Evolutionary conservation across 64 coral and sea anemone genomes (phyloP).

Genomic region (Hydrozoanthus tunicans): DNA sequence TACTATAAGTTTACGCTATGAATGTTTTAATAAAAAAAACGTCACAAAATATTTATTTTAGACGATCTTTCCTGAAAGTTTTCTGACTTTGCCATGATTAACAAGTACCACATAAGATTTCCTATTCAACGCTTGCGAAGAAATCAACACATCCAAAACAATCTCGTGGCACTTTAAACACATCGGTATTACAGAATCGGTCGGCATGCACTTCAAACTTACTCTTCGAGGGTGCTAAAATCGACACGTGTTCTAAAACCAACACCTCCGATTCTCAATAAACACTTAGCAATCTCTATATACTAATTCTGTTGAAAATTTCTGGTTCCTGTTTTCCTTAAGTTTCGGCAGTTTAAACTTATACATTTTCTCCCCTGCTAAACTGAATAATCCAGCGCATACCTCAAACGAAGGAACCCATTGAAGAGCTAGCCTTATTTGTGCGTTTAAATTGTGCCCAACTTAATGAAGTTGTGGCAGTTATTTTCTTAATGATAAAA

Average conservation of each 20-base stretch:
- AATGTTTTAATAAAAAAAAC: not conserved
- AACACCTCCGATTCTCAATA: not conserved
- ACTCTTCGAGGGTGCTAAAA: constrained; percentile 13
- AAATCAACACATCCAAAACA: not conserved
- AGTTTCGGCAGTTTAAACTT: not conserved
- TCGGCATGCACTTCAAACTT: not conserved
- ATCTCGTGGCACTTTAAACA: not conserved
- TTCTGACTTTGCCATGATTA: not conserved
- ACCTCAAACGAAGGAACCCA: no score
- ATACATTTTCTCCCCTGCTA: not conserved
- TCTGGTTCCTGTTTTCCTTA: constrained; percentile 5
- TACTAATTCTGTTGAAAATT: not conserved
- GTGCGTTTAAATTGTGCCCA: no score
- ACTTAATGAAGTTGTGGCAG: not conserved
- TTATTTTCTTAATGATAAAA: not conserved
- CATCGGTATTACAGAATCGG: not conserved
- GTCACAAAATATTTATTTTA: not conserved
- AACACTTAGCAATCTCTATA: not conserved
- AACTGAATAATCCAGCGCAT: no score
- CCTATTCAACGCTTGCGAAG: no score
- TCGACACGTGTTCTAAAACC: not conserved
- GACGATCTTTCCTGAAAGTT: not conserved
- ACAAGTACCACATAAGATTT: not conserved
- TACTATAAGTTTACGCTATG: not conserved
- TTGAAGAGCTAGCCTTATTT: no score